Evolutionary conservation across 1,140 invertebrate genomes (phyloP).

Genomic region (Alviniconcha marisindica): DNA sequence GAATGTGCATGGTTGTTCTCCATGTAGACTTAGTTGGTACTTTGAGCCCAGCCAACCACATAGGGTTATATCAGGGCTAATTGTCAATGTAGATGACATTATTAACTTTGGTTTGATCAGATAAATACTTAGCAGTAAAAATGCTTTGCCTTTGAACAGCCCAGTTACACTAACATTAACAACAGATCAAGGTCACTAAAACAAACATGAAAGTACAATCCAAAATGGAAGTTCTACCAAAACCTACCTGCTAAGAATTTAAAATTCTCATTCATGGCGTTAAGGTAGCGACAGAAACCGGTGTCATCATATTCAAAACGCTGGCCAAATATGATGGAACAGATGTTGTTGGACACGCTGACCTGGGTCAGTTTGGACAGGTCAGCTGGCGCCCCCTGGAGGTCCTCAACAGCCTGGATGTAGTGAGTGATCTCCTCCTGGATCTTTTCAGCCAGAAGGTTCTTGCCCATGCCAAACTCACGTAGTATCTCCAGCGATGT

Average conservation of each 20-base stretch:
- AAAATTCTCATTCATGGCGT: not conserved
- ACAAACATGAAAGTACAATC: too few relatives aligned
- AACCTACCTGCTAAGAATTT: not conserved
- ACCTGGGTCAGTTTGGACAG: constrained; percentile 29
- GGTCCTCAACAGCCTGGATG: constrained; percentile 5
- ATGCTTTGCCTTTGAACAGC: too few relatives aligned
- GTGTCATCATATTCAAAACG: constrained; percentile 75
- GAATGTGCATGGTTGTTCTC: too few relatives aligned
- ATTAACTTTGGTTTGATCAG: too few relatives aligned
- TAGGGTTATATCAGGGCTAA: too few relatives aligned
- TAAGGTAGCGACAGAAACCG: constrained; percentile 6
- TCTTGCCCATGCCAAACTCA: constrained; percentile 85
- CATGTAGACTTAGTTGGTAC: too few relatives aligned
- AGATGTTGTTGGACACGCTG: constrained; percentile 51
- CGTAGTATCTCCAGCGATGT: constrained; percentile 85
- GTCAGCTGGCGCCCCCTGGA: constrained; percentile 40
- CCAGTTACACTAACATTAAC: too few relatives aligned
- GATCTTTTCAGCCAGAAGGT: constrained; percentile 83
- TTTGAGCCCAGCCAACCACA: too few relatives aligned
- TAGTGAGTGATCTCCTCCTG: constrained; percentile 45
- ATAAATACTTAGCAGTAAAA: too few relatives aligned
- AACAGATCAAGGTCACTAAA: too few relatives aligned
- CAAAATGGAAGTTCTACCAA: too few relatives aligned
- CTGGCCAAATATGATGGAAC: constrained; percentile 49
- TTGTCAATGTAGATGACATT: too few relatives aligned